These are phyloP conservation scores for Eustalomyia histrio DNA, from an alignment of 2,888 invertebrate species.

Conservation along the genomic window DNA sequence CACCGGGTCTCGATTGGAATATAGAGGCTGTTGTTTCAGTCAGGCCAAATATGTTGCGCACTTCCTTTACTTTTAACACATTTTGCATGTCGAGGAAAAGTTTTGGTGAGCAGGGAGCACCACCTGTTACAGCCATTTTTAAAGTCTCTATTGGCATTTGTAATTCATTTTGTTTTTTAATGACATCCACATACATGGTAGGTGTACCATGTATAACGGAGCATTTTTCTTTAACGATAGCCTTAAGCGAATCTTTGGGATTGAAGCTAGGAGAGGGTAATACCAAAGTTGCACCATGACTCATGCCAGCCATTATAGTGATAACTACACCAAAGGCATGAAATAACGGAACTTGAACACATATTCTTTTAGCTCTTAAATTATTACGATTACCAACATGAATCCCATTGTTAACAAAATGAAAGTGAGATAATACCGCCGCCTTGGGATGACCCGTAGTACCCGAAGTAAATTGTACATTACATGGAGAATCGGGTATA, in stretches of 20 bases:
- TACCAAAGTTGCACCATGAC: slow-evolving; percentile 83
- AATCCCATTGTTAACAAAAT: slow-evolving; percentile 87
- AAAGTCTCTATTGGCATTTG: slow-evolving; percentile 80
- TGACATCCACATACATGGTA: slow-evolving; percentile 91
- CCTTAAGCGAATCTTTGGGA: slow-evolving; percentile 82
- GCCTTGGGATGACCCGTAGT: slow-evolving; percentile 90
- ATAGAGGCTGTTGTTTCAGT: slow-evolving; percentile 82
- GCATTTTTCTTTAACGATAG: slow-evolving; percentile 86
- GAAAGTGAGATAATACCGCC: slow-evolving; percentile 85
- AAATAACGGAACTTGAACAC: slow-evolving; percentile 87
- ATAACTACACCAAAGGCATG: slow-evolving; percentile 89
- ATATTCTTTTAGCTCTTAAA: slow-evolving; percentile 79
- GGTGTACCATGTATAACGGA: slow-evolving; percentile 88
- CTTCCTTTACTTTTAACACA: slow-evolving; percentile 79
- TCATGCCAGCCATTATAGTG: slow-evolving; percentile 82
- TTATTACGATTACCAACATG: slow-evolving; percentile 82
- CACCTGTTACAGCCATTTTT: slow-evolving; percentile 85
- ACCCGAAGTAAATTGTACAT: slow-evolving; percentile 92
- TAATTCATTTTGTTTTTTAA: slow-evolving; percentile 81
- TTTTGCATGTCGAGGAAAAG: slow-evolving; percentile 81
- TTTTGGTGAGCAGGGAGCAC: slow-evolving; percentile 85
- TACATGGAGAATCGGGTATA: slow-evolving; percentile 85
- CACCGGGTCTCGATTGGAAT: slow-evolving; percentile 81
- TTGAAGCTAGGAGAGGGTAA: slow-evolving; percentile 83
- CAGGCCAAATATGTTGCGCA: slow-evolving; percentile 82